Base-by-base conservation (phyloP, 2,888 invertebrate genomes). In the Drosophila setosimentum region DNA sequence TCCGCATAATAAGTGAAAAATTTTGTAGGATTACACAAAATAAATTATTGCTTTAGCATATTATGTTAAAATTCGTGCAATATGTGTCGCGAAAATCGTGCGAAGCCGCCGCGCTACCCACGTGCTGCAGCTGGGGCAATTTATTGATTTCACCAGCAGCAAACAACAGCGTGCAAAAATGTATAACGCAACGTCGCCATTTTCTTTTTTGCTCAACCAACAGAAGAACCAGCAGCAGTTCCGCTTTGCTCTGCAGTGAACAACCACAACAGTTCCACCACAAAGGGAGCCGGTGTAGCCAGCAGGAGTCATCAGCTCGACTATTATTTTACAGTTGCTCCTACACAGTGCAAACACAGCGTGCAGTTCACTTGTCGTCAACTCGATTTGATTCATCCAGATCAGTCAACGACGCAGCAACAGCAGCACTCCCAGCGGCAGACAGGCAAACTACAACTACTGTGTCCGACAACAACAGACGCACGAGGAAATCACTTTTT, bases 171-270 rank as follows among this genome's bases (percentile, higher is more conserved):
- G 63, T 80, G 54, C 86, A 81, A 82, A 75, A 90, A 87, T 83
- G 81, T 90, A 81, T 87, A 87, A 78, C 79, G 62, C 84, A 89
- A 83, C 75, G 91, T 83, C 92, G 92, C 92, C 92, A 92, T 92
- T 92, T 92, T 92, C 90, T 92, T 92, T 92, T 92, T 82, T 92
- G 89, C 76, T 84, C 89, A 73, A 91, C 91, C 75, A 91, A 88
- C 87, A 91, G 91, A 85, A 88, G 76, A 70, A 81, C 84, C 76
- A 89, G 77, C 89, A 87, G 84, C 63, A 84, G 77, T 77, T 80
- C 82, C 82, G 91, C 89, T 90, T 89, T 82, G 87, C 82, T 87
- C 83, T 82, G 85, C 83, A 57, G 49, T 71, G 86, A 85, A 87
- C 88, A 85, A 62, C 82, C 77, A 76, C 78, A 85, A 71, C 90